Percentiles rank a stretch among this genome's conserved stretches.
Evolutionary conservation across 2,888 invertebrate genomes (phyloP).

Genomic region (Pyralis farinalis): DNA sequence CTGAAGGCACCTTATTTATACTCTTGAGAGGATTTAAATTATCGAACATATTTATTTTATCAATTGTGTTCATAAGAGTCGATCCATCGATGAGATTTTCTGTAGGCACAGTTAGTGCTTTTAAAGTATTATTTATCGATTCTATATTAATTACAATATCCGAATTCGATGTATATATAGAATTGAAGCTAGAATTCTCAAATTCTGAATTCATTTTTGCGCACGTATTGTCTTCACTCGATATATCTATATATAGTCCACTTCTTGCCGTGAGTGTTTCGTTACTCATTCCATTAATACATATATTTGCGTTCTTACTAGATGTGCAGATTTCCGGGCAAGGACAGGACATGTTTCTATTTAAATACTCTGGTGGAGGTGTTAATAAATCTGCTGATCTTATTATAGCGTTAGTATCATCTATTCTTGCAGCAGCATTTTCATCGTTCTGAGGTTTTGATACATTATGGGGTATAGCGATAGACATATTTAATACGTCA

Average conservation of each 20-base stretch:
- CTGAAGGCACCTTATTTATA: constrained; percentile 21
- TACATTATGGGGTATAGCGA: constrained; percentile 38
- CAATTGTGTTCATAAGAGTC: constrained; percentile 32
- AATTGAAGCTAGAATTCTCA: constrained; percentile 24
- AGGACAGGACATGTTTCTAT: too few species aligned
- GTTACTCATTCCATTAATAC: too few species aligned
- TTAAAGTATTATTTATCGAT: constrained; percentile 5
- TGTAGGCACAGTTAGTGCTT: constrained; percentile 6
- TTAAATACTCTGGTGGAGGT: too few species aligned
- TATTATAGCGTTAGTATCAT: too few species aligned
- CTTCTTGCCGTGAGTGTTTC: constrained; percentile 5
- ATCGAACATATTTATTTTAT: constrained; percentile 36
- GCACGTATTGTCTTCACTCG: constrained; percentile 26
- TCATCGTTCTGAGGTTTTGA: constrained; percentile 18
- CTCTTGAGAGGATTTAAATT: constrained; percentile 29
- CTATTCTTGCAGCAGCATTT: not conserved
- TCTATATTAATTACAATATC: constrained; percentile 17
- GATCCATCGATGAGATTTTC: constrained; percentile 13
- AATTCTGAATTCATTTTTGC: constrained; percentile 38
- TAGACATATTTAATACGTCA: constrained; percentile 41
- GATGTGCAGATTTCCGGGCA: too few species aligned
- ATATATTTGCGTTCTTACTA: too few species aligned
- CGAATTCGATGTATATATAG: constrained; percentile 28
- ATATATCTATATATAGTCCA: not conserved
- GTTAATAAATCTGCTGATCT: too few species aligned